A percentile compares a stretch with the other conserved stretches of the same genome.
Conservation (phyloP, 2,113 vertebrate species). For the Callipepla californica region DNA sequence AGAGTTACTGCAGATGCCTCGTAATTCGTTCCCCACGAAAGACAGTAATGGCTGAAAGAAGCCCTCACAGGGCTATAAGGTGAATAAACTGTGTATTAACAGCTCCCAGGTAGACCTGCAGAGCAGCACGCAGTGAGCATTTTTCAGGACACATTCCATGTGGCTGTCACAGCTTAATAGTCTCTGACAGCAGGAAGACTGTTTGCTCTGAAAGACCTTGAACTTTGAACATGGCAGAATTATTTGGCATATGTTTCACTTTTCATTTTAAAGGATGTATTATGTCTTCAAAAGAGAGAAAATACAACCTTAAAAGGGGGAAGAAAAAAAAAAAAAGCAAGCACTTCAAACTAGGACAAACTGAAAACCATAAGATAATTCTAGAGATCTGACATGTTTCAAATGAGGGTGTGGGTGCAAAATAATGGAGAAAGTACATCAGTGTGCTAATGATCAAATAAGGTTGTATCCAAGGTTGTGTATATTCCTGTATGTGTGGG, state of each 20-base stretch:
- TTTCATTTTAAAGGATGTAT: conserved; percentile 1
- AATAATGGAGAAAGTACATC: background rate
- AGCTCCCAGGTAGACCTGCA: conserved; percentile 8
- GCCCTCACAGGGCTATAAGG: conserved; percentile 8
- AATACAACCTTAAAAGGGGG: background rate
- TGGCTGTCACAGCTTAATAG: background rate
- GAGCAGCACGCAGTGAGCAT: background rate
- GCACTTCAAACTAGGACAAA: background rate
- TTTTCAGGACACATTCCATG: conserved; percentile 27
- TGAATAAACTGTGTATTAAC: conserved; percentile 38
- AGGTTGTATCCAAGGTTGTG: background rate
- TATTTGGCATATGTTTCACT: background rate
- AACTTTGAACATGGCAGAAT: background rate
- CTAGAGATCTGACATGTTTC: background rate
- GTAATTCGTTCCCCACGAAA: background rate
- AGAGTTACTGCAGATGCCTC: conserved; percentile 23
- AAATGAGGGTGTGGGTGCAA: background rate
- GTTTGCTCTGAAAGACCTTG: conserved; percentile 4
- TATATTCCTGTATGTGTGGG: background rate
- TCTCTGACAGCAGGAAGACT: background rate
- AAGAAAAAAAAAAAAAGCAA: background rate
- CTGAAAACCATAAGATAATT: background rate
- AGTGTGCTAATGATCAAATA: background rate
- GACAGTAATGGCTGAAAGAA: conserved; percentile 41
- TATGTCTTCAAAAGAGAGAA: background rate